Percentiles rank a stretch among this genome's conserved stretches.
These are phyloP conservation scores for Candidula unifasciata DNA, from an alignment of 2,888 invertebrate genomes.

Conservation along the genomic window DNA sequence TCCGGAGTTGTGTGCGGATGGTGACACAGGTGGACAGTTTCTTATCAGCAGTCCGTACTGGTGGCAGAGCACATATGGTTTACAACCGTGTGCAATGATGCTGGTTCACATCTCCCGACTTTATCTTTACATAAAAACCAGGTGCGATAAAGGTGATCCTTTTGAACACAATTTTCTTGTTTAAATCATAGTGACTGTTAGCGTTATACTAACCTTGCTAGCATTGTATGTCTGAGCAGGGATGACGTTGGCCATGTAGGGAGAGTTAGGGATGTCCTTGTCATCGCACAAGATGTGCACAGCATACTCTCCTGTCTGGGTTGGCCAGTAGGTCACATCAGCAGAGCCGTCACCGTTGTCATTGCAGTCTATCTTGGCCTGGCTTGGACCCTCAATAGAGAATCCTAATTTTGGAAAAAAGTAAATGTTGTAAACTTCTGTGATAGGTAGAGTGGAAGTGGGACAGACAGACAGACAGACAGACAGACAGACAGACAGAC, in stretches of 20 bases:
- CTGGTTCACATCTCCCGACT: too few species aligned
- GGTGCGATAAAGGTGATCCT: too few species aligned
- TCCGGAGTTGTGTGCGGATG: too few species aligned
- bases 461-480: too few species aligned
- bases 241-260: slow-evolving; percentile 88
- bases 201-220: slow-evolving; percentile 81
- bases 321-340: slow-evolving; percentile 89
- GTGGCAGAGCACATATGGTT: too few species aligned
- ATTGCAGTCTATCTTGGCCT: slow-evolving; percentile 90
- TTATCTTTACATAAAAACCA: background rate
- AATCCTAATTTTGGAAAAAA: slow-evolving; percentile 74
- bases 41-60: too few species aligned
- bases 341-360: slow-evolving; percentile 93
- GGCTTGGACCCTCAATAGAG: slow-evolving; percentile 86
- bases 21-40: too few species aligned
- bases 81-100: too few species aligned
- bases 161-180: background rate
- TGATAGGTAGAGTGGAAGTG: too few species aligned
- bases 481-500: too few species aligned
- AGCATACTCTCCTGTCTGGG: slow-evolving; percentile 89
- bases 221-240: slow-evolving; percentile 82
- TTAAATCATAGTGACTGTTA: background rate
- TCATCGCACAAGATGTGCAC: slow-evolving; percentile 91
- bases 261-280: slow-evolving; percentile 93
- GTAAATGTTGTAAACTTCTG: too few species aligned